phyloP scores from a whole-genome alignment of 2,797 vertebrate genomes.

The Ctenopoma kingsleyae region DNA sequence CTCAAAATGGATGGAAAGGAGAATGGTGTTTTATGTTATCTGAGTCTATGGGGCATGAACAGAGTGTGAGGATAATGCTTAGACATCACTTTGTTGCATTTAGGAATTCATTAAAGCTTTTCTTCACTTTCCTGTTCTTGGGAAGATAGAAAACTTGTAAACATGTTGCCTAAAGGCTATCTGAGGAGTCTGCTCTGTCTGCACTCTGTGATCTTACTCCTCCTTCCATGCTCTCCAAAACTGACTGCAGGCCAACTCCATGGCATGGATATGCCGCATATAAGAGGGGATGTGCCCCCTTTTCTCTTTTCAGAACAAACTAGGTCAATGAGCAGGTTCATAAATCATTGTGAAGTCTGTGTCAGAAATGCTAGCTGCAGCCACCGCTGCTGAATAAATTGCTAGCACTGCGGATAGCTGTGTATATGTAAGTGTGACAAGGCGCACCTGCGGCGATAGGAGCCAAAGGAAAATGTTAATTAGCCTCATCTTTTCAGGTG shows the following conservation, averaged over 20 bases:
- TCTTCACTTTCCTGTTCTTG: slow-evolving; percentile 40
- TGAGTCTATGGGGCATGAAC: slow-evolving; percentile 7
- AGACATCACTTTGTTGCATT: slow-evolving; percentile 37
- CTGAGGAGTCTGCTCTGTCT: slow-evolving; percentile 24
- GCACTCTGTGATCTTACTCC: slow-evolving; percentile 49
- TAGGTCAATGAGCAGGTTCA: slow-evolving; percentile 87
- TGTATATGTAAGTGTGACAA: slow-evolving; percentile 79
- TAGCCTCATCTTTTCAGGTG: slow-evolving; percentile 76
- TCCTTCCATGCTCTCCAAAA: slow-evolving; percentile 33
- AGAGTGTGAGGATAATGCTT: slow-evolving; percentile 25
- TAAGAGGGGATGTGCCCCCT: slow-evolving; percentile 65
- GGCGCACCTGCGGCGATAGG: slow-evolving; percentile 78
- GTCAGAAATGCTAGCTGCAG: slow-evolving; percentile 79
- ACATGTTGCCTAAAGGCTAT: slow-evolving; percentile 37
- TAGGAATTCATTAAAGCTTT: slow-evolving; percentile 37
- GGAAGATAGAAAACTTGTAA: slow-evolving; percentile 42
- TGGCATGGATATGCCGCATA: slow-evolving; percentile 51
- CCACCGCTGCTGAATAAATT: slow-evolving; percentile 81
- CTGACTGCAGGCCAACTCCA: slow-evolving; percentile 47
- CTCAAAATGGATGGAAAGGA: slow-evolving; percentile 41
- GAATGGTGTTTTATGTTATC: slow-evolving; percentile 29
- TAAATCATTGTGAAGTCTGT: slow-evolving; percentile 86
- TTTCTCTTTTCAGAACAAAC: slow-evolving; percentile 78
- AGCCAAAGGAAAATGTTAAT: slow-evolving; percentile 81
- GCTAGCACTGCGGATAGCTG: slow-evolving; percentile 70